phyloP scores from a whole-genome alignment of 1,140 invertebrate genomes.

The Sarcophaga bullata region DNA sequence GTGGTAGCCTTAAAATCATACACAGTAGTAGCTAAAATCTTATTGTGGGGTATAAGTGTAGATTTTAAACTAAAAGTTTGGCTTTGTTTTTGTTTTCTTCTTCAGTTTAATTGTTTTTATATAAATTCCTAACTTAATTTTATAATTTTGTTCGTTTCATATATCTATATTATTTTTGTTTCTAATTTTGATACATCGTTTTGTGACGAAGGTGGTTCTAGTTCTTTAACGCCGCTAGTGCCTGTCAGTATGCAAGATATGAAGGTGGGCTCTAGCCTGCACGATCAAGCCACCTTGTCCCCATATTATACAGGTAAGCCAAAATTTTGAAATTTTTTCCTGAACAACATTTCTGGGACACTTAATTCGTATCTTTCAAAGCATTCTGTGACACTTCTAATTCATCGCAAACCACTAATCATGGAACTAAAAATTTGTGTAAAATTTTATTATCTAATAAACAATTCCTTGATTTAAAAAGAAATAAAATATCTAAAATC shows the following conservation, averaged over 20 bases:
- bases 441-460: no score
- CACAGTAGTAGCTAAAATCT: no score
- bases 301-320: slow-evolving; percentile 75
- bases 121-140: background rate
- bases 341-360: background rate
- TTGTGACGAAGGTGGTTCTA: slow-evolving; percentile 66
- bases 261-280: slow-evolving; percentile 72
- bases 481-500: no score
- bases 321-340: no score
- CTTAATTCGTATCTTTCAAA: background rate
- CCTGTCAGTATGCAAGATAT: slow-evolving; percentile 84
- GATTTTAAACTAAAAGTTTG: slow-evolving; percentile 19
- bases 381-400: no score
- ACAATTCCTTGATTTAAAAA: no score
- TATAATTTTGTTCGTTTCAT: slow-evolving; percentile 24
- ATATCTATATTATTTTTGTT: slow-evolving; percentile 22
- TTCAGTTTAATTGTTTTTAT: background rate
- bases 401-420: no score
- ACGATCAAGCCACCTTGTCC: slow-evolving; percentile 71
- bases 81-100: background rate
- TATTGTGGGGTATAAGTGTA: no score
- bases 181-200: slow-evolving; percentile 6
- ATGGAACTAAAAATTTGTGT: no score
- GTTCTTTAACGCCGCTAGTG: slow-evolving; percentile 78
- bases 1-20: no score